These are phyloP conservation scores for Carollia perspicillata DNA, from an alignment of 2,113 vertebrate species.

Conservation along the genomic window DNA sequence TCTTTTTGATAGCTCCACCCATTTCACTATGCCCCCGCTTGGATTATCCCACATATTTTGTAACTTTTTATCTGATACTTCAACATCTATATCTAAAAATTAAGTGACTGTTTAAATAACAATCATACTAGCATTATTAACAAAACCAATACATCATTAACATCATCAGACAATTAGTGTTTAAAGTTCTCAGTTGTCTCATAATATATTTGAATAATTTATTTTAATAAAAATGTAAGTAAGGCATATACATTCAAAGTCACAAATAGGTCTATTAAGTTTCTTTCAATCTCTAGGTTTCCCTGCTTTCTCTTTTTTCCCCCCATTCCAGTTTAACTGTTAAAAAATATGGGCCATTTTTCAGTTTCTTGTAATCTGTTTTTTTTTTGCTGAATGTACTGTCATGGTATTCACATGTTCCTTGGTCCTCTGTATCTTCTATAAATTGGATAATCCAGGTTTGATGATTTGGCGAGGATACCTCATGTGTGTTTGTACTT, in stretches of 20 bases:
- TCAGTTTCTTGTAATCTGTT: background rate
- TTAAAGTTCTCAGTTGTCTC: background rate
- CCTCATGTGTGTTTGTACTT: background rate
- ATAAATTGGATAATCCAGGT: background rate
- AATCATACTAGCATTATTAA: background rate
- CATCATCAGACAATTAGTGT: background rate
- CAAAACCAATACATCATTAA: background rate
- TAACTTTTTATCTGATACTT: background rate
- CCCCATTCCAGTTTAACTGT: background rate
- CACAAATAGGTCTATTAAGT: background rate
- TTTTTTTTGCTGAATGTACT: background rate
- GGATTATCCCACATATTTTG: background rate
- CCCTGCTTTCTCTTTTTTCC: background rate
- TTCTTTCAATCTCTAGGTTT: background rate
- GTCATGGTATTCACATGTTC: background rate
- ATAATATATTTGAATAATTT: conserved; percentile 19
- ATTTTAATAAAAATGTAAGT: conserved; percentile 32
- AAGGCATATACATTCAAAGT: background rate
- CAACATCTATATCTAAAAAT: background rate
- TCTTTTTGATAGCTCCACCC: background rate
- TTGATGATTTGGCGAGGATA: background rate
- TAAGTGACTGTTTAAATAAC: background rate
- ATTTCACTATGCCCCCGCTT: background rate
- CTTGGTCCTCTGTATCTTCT: background rate
- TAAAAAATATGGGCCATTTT: background rate